Percentiles rank a stretch among this genome's conserved stretches.
These are phyloP conservation scores for Elegia similella DNA, from an alignment of 2,888 invertebrate species.

Conservation along the genomic window DNA sequence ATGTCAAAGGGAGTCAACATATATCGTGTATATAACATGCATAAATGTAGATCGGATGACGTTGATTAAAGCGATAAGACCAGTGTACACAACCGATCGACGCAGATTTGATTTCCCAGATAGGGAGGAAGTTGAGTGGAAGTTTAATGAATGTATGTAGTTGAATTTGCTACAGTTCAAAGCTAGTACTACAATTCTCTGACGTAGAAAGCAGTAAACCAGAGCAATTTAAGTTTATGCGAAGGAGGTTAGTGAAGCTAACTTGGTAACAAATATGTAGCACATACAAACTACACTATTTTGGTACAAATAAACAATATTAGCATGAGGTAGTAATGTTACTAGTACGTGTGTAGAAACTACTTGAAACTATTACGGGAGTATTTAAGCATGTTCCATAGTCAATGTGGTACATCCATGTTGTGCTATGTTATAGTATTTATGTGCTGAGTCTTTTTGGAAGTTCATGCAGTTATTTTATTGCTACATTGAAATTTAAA, in stretches of 20 bases:
- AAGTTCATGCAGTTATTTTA: too few relatives aligned
- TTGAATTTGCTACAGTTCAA: not conserved
- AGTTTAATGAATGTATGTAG: not conserved
- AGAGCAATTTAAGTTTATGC: not conserved
- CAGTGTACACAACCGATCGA: constrained; percentile 8
- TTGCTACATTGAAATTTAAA: too few relatives aligned
- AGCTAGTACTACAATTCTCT: not conserved
- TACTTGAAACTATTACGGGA: too few relatives aligned
- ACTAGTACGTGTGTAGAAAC: not conserved
- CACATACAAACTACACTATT: not conserved
- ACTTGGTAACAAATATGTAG: not conserved
- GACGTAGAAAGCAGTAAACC: not conserved
- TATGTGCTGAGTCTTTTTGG: too few relatives aligned
- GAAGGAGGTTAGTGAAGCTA: not conserved
- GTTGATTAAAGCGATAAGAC: constrained; percentile 16
- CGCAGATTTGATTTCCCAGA: not conserved
- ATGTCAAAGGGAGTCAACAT: not conserved
- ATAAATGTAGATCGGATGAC: constrained; percentile 8
- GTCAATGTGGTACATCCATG: too few relatives aligned
- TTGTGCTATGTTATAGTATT: too few relatives aligned
- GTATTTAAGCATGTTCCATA: too few relatives aligned
- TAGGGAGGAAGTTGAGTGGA: not conserved
- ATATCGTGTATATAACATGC: not conserved
- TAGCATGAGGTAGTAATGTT: not conserved
- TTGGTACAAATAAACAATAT: not conserved